phyloP scores from a whole-genome alignment of 1,140 invertebrate genomes.

The Hyles euphorbiae region DNA sequence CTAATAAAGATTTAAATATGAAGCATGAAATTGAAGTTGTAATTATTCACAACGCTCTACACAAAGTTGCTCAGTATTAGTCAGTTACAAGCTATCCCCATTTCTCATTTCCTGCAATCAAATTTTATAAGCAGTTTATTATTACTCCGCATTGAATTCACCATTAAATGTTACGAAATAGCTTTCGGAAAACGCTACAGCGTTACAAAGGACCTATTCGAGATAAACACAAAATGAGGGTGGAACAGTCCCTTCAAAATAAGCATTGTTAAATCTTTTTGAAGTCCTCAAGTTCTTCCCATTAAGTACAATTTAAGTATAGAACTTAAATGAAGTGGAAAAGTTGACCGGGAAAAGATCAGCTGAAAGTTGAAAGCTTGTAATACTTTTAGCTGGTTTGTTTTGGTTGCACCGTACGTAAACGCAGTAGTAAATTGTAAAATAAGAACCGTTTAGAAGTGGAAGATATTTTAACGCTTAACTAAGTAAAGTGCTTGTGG shows the following conservation, averaged over 20 bases:
- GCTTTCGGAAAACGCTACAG: conserved; percentile 28
- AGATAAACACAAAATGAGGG: conserved; percentile 44
- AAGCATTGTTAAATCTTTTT: conserved; percentile 73
- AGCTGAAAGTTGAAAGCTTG: conserved; percentile 10
- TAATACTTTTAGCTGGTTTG: conserved; percentile 2
- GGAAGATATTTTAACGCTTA: too few species aligned
- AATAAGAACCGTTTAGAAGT: too few species aligned
- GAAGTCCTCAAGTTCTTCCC: conserved; percentile 61
- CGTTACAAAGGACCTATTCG: conserved; percentile 34
- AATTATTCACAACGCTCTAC: too few species aligned
- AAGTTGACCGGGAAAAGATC: conserved; percentile 55
- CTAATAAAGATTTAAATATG: too few species aligned
- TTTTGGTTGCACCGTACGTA: not conserved
- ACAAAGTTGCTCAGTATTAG: too few species aligned
- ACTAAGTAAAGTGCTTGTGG: too few species aligned
- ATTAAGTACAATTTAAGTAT: conserved; percentile 68
- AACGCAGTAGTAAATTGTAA: too few species aligned
- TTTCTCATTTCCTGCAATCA: conserved; percentile 5
- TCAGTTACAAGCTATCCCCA: too few species aligned
- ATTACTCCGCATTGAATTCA: conserved; percentile 9
- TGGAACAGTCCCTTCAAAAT: conserved; percentile 59
- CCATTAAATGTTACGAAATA: conserved; percentile 18
- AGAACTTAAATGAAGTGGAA: conserved; percentile 72
- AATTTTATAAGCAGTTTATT: conserved; percentile 13
- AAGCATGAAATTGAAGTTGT: too few species aligned